These are phyloP conservation scores for Epinephelus fuscoguttatus DNA, from an alignment of 2,113 vertebrate genomes.

Conservation along the genomic window DNA sequence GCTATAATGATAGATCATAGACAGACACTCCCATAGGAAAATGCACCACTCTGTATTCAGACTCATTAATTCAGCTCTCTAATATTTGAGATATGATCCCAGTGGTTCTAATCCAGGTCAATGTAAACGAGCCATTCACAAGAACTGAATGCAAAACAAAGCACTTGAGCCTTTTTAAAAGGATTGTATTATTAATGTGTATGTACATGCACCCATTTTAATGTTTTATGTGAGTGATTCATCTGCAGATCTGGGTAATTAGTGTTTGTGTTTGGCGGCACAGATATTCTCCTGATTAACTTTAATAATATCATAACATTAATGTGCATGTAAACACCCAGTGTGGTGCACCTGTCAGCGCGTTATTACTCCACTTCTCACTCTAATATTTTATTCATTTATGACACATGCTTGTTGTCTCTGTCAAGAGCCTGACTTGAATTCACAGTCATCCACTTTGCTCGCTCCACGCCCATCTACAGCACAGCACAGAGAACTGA, in stretches of 20 bases:
- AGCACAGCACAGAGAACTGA: not conserved
- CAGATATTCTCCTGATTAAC: slow-evolving; percentile 24
- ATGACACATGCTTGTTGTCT: slow-evolving; percentile 28
- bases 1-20: not conserved
- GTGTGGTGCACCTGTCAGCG: not conserved
- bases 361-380: slow-evolving; percentile 8
- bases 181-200: slow-evolving; percentile 19
- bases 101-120: slow-evolving; percentile 8
- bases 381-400: slow-evolving; percentile 41
- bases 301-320: slow-evolving; percentile 22
- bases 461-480: not conserved
- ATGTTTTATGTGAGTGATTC: slow-evolving; percentile 39
- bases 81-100: not conserved
- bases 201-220: slow-evolving; percentile 33
- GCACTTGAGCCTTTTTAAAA: slow-evolving; percentile 20
- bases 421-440: slow-evolving; percentile 19
- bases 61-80: slow-evolving; percentile 23
- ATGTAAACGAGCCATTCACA: slow-evolving; percentile 20
- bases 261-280: slow-evolving; percentile 11
- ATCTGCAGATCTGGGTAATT: slow-evolving; percentile 20
- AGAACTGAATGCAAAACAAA: slow-evolving; percentile 48
- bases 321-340: slow-evolving; percentile 24
- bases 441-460: slow-evolving; percentile 6
- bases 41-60: not conserved
- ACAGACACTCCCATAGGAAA: not conserved